Percentiles rank a stretch among this genome's conserved stretches.
These are phyloP conservation scores for Falco punctatus DNA, from an alignment of 2,113 vertebrate species.

Conservation along the genomic window DNA sequence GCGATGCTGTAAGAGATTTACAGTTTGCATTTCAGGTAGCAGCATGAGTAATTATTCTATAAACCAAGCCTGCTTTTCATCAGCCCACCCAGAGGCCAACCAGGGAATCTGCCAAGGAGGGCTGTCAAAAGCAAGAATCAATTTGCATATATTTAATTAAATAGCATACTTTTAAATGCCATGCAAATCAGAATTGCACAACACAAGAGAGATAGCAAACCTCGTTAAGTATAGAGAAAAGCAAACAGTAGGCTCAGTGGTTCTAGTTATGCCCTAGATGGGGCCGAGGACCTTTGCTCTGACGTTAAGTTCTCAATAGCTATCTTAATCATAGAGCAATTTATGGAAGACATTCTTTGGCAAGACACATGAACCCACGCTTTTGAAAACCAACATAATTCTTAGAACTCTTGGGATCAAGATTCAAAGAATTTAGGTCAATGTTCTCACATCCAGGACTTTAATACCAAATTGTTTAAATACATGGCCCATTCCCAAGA, in stretches of 20 bases:
- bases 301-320: not conserved
- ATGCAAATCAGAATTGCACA: not conserved
- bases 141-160: slow-evolving; percentile 27
- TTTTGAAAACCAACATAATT: not conserved
- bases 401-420: not conserved
- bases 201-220: not conserved
- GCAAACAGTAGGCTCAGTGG: not conserved
- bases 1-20: not conserved
- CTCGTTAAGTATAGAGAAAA: not conserved
- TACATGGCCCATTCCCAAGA: not conserved
- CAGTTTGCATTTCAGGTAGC: slow-evolving; percentile 11
- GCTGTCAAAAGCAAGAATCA: not conserved
- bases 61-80: not conserved
- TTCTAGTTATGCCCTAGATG: not conserved
- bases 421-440: slow-evolving; percentile 2
- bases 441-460: not conserved
- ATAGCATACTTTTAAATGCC: slow-evolving; percentile 1
- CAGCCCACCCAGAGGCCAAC: not conserved
- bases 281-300: not conserved
- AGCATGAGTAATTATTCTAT: not conserved
- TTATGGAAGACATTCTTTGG: not conserved
- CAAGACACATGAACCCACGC: not conserved
- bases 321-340: not conserved
- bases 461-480: not conserved
- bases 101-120: slow-evolving; percentile 4